These are phyloP conservation scores for Zootermopsis nevadensis DNA, from an alignment of 2,888 invertebrate genomes.

Conservation along the genomic window DNA sequence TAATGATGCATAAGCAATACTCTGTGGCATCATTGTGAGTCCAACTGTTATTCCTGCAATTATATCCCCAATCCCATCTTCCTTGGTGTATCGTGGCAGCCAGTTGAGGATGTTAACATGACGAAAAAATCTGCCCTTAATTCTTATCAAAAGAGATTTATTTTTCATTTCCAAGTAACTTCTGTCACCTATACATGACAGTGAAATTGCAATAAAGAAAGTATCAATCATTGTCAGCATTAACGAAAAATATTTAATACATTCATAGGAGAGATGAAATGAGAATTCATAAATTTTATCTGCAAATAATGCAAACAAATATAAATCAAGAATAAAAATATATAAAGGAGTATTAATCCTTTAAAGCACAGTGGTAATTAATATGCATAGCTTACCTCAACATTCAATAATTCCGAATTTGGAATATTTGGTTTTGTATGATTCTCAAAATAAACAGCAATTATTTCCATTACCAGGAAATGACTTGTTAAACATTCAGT, in stretches of 20 bases:
- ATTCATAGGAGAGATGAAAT: too few relatives aligned
- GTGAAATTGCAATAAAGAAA: slow-evolving; percentile 11
- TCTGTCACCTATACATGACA: background rate
- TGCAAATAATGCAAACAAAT: background rate
- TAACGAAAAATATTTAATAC: background rate
- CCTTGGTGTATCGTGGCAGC: slow-evolving; percentile 76
- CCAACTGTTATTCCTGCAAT: slow-evolving; percentile 92
- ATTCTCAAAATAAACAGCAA: too few relatives aligned
- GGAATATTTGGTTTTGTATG: too few relatives aligned
- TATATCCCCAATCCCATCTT: slow-evolving; percentile 79
- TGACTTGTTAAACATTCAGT: too few relatives aligned
- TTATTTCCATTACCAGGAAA: too few relatives aligned
- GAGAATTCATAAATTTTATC: too few relatives aligned
- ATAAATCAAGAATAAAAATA: too few relatives aligned
- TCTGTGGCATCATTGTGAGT: slow-evolving; percentile 92
- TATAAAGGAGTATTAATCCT: too few relatives aligned
- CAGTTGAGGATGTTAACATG: slow-evolving; percentile 54
- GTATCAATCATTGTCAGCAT: background rate
- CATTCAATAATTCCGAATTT: too few relatives aligned
- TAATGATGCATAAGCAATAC: slow-evolving; percentile 89
- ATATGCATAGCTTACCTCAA: too few relatives aligned
- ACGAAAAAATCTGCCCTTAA: background rate
- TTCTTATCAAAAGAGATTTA: background rate
- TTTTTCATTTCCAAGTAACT: background rate
- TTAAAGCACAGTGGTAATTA: too few relatives aligned